Base-by-base conservation (phyloP, 2,113 vertebrate genomes). In the Platichthys stellatus region DNA sequence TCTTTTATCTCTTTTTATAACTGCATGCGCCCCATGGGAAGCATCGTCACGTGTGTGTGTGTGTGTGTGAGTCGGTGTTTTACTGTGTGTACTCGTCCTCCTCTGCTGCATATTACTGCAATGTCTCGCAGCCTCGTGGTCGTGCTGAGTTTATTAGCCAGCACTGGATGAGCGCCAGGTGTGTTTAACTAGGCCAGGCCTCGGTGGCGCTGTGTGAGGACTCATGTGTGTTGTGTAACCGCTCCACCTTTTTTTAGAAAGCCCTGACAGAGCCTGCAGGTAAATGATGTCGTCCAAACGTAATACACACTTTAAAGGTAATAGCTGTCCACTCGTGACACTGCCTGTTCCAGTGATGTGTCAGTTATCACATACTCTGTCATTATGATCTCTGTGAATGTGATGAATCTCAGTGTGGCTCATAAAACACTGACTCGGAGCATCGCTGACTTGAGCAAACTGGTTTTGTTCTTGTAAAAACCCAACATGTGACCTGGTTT, bases 1-100 rank as follows among this genome's bases (percentile, higher is more conserved):
- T 84, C 84, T 92, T 58, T 86, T 75, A 66, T 86, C 71, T 86
- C 66, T 84, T 90, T 90, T 82, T 84, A 74, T 77, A 79, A 78
- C 80, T 65, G 28, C 14, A 51, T 20, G 53, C 1, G 28, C 68
- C 80, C 72, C 53, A 3, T 54, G 86, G 87, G 88, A 81, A 49
- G 43, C 59, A 1, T 57, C 61, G 61, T 74, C 73, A 71, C 73
- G 40, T 71, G 54, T 79, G 49, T 73, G 54, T 79, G 49, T 73
- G 54, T 79, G 49, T 80, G 63, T 70, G 9, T n/a, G 40, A 5
- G 51, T 83, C 11, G 49, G 12, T 69, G 53, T 75, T 49, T 62
- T 66, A 45, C 76, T 75, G 61, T 85, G 61, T 85, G 84, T 70
- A 47, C 74, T 21, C 5, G 69, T 66, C 66, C 51, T 2, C 43